phyloP scores from a whole-genome alignment of 2,113 vertebrate genomes.

The Asarcornis scutulata region DNA sequence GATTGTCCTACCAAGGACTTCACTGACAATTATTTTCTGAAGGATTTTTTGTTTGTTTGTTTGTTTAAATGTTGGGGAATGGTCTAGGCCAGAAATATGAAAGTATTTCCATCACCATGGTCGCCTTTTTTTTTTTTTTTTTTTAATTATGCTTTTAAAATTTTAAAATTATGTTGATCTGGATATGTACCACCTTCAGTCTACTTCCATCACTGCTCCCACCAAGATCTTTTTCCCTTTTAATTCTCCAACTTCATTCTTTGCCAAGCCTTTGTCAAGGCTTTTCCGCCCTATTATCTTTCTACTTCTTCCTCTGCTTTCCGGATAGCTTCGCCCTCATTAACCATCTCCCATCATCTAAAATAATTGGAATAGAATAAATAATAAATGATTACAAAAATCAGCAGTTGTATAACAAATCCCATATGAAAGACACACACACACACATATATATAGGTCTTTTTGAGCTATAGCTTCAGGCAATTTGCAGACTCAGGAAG shows the following conservation, averaged over 20 bases:
- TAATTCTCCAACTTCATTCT: not conserved
- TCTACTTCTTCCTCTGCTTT: not conserved
- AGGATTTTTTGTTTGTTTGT: not conserved
- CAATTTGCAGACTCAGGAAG: conserved; percentile 21
- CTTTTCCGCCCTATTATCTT: not conserved
- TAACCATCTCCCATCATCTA: not conserved
- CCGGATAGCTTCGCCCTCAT: not conserved
- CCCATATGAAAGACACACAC: not conserved
- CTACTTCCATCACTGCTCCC: not conserved
- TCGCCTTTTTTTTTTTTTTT: not conserved
- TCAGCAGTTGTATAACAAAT: not conserved
- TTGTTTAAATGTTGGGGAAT: not conserved
- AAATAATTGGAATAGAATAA: not conserved
- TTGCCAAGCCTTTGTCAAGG: not conserved
- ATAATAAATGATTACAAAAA: not conserved
- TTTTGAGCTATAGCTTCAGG: not conserved
- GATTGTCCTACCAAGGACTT: not conserved
- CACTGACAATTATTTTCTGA: not conserved
- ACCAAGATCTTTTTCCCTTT: not conserved
- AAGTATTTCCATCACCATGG: not conserved
- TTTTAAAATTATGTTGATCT: not conserved
- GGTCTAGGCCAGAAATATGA: not conserved
- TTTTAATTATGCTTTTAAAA: not conserved
- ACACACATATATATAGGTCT: not conserved
- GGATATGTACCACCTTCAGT: not conserved